phyloP scores from a whole-genome alignment of 1,140 invertebrate genomes.

The Ptiloglossa arizonensis region DNA sequence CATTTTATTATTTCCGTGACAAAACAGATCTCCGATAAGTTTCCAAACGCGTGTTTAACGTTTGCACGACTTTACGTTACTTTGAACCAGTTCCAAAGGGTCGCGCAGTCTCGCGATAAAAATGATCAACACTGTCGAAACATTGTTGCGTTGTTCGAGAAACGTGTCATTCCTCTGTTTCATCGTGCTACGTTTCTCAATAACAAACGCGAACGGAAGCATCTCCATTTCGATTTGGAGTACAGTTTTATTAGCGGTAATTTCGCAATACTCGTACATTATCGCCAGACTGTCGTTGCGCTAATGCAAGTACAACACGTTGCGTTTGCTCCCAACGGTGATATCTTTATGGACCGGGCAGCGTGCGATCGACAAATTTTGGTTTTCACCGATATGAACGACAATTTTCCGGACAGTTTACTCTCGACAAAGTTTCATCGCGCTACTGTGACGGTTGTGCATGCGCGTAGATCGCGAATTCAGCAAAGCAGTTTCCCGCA shows the following conservation, averaged over 20 bases:
- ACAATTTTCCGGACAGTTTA: neutral
- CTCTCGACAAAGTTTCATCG: neutral
- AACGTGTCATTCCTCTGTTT: neutral
- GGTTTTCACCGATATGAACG: neutral
- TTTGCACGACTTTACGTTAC: too few species aligned
- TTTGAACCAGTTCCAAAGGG: too few species aligned
- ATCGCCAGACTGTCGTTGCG: neutral
- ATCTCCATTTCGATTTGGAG: neutral
- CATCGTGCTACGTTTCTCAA: neutral
- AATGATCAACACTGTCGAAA: neutral
- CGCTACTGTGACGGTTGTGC: too few species aligned
- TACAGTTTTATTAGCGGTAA: constrained; percentile 31
- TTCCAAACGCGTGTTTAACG: too few species aligned
- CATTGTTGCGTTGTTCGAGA: neutral
- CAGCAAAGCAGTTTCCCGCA: neutral
- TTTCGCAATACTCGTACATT: neutral
- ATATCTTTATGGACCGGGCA: constrained; percentile 15
- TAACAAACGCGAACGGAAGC: neutral
- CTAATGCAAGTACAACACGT: constrained; percentile 18
- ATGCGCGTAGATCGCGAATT: neutral
- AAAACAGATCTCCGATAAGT: too few species aligned
- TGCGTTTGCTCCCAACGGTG: neutral
- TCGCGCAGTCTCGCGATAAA: too few species aligned
- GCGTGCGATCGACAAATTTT: constrained; percentile 23
- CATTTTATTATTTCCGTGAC: too few species aligned